Conservation (phyloP, 2,888 invertebrate genomes). For the Pocota personata region DNA sequence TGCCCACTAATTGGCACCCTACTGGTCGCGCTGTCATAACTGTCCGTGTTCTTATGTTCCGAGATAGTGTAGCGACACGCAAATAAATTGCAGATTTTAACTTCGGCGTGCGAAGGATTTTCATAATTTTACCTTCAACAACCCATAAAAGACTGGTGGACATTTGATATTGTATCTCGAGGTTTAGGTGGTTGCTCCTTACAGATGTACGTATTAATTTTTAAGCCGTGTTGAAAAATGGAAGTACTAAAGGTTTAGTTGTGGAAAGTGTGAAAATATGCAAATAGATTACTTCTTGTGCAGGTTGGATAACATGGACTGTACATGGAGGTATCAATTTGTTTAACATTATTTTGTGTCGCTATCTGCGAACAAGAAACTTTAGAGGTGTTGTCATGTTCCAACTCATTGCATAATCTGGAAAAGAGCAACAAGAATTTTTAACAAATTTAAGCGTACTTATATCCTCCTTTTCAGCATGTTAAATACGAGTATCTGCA, state of each 20-base stretch:
- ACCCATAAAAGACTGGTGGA: constrained; percentile 13
- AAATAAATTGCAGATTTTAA: constrained; percentile 63
- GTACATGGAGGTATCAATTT: constrained; percentile 6
- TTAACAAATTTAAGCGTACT: constrained; percentile 3
- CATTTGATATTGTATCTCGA: constrained; percentile 53
- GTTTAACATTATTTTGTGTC: background rate
- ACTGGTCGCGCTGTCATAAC: constrained; percentile 77
- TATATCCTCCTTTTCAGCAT: background rate
- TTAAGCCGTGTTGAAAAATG: constrained; percentile 20
- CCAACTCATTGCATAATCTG: constrained; percentile 17
- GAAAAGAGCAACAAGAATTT: background rate
- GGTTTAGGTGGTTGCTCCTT: constrained; percentile 17
- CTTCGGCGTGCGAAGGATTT: constrained; percentile 40
- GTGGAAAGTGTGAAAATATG: constrained; percentile 43
- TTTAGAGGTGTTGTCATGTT: constrained; percentile 14
- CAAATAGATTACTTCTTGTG: constrained; percentile 3
- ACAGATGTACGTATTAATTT: background rate
- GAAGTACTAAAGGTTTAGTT: background rate
- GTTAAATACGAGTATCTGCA: background rate
- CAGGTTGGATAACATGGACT: constrained; percentile 3
- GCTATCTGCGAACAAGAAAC: background rate
- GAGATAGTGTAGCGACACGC: constrained; percentile 43
- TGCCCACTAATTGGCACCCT: constrained; percentile 78
- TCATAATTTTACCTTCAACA: constrained; percentile 39
- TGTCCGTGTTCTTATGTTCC: constrained; percentile 69